phyloP scores from a whole-genome alignment of 2,797 vertebrate genomes.

The Bucorvus abyssinicus region DNA sequence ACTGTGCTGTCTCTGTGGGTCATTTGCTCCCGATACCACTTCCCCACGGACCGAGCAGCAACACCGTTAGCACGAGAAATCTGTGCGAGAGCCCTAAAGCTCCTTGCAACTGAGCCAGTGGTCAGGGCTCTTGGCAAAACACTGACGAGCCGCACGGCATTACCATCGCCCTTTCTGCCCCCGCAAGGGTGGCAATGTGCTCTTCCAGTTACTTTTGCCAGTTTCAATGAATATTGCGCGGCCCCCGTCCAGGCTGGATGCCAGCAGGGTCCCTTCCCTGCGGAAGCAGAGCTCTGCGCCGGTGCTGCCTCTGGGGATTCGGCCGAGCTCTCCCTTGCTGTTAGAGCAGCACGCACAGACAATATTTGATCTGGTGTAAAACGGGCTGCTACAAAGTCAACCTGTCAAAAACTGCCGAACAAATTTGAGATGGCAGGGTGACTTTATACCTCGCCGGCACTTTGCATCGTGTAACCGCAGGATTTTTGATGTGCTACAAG shows the following conservation, averaged over 20 bases:
- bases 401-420: neutral
- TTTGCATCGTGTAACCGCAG: neutral
- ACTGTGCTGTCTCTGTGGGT: neutral
- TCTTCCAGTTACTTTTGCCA: fast-evolving
- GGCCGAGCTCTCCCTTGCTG: neutral
- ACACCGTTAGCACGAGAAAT: fast-evolving
- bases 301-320: neutral
- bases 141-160: fast-evolving
- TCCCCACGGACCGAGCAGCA: fast-evolving
- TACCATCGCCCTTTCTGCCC: neutral
- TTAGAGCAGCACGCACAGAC: neutral
- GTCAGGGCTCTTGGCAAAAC: neutral
- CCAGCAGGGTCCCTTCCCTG: neutral
- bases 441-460: neutral
- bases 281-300: neutral
- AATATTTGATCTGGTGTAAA: neutral
- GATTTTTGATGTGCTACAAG: constrained; percentile 5
- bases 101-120: fast-evolving
- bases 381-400: neutral
- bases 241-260: fast-evolving
- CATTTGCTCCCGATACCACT: fast-evolving
- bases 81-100: fast-evolving
- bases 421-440: neutral
- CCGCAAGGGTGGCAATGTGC: fast-evolving
- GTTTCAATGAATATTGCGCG: fast-evolving